Percentiles rank a stretch among this genome's conserved stretches.
These are phyloP conservation scores for Melikaiella ostensackeni DNA, from an alignment of 2,888 invertebrate species.

Conservation along the genomic window DNA sequence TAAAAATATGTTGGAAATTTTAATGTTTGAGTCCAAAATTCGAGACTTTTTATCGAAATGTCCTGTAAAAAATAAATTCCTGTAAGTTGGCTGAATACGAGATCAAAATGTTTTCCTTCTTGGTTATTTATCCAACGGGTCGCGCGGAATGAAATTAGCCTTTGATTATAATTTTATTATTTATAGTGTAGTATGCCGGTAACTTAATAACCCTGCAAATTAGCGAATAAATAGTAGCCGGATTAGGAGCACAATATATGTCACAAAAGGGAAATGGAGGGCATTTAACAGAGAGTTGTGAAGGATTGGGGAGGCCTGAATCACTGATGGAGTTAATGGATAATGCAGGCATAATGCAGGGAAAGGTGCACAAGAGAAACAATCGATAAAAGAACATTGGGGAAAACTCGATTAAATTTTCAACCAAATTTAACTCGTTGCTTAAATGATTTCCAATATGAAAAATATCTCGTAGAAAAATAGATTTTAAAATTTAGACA, in stretches of 20 bases:
- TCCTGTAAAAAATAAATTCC: no score
- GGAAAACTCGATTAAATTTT: conserved; percentile 9
- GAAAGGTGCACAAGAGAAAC: conserved; percentile 9
- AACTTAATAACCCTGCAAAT: conserved; percentile 33
- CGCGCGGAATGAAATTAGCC: background rate
- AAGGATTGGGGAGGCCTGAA: conserved; percentile 39
- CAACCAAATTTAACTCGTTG: background rate
- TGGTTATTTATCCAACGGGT: background rate
- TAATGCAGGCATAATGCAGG: conserved; percentile 27
- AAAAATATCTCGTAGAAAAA: no score
- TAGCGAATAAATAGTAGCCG: conserved; percentile 31
- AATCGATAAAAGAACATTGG: conserved; percentile 11
- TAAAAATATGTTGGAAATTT: no score
- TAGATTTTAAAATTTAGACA: no score
- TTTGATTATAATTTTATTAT: conserved; percentile 32
- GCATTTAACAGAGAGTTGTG: conserved; percentile 36
- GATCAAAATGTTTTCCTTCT: background rate
- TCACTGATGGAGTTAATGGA: conserved; percentile 40
- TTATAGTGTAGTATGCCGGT: conserved; percentile 4
- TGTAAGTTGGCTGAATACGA: no score
- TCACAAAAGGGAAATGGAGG: conserved; percentile 30
- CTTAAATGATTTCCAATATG: background rate
- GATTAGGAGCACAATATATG: conserved; percentile 20
- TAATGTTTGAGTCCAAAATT: no score
- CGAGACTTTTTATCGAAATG: no score